Conservation (phyloP, 1,140 invertebrate species). For the Bombus pyrosoma region DNA sequence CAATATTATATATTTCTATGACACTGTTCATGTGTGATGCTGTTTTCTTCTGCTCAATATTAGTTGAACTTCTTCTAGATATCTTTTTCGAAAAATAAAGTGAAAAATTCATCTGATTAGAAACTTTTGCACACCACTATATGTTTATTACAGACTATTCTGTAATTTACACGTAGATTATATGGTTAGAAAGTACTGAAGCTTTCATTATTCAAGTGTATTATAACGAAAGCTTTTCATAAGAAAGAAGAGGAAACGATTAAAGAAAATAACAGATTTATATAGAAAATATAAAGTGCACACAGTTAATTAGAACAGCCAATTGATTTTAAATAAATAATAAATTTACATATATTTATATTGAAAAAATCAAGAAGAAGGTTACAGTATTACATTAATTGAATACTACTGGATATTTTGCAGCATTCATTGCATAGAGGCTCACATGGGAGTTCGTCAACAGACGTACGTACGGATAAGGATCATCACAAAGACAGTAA, state of each 20-base stretch:
- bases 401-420: constrained; percentile 21
- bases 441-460: constrained; percentile 75
- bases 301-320: neutral
- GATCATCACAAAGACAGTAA: constrained; percentile 70
- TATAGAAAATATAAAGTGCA: neutral
- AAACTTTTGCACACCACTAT: too few species aligned
- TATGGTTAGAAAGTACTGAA: too few species aligned
- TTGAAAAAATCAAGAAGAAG: neutral
- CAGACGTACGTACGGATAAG: constrained; percentile 75
- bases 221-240: too few species aligned
- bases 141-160: too few species aligned
- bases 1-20: too few species aligned
- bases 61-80: too few species aligned
- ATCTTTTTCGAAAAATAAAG: too few species aligned
- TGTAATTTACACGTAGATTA: too few species aligned
- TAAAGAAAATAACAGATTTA: neutral
- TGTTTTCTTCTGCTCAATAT: too few species aligned
- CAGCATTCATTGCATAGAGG: constrained; percentile 77
- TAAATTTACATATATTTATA: neutral
- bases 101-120: too few species aligned
- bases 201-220: too few species aligned
- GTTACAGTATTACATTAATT: neutral
- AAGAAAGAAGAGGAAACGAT: neutral
- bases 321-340: neutral
- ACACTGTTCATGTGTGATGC: too few species aligned